phyloP scores from a whole-genome alignment of 2,888 invertebrate species.

The Apotomis turbidana region DNA sequence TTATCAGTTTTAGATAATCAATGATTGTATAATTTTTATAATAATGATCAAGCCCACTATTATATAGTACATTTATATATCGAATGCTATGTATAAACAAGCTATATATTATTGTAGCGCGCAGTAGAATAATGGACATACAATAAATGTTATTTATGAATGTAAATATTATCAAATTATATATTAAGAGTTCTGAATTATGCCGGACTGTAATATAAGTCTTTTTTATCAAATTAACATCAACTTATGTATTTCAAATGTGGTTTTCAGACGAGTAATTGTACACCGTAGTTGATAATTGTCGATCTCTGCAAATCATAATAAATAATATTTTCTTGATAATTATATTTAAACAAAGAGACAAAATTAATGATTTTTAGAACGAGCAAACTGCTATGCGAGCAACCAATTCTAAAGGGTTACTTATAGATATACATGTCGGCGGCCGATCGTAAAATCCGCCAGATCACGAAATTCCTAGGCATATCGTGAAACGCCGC shows the following conservation, averaged over 20 bases:
- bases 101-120: conserved; percentile 43
- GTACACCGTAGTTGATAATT: no score
- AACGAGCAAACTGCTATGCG: background rate
- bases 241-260: no score
- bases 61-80: conserved; percentile 46
- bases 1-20: conserved; percentile 14
- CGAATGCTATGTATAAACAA: conserved; percentile 46
- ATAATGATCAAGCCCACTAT: conserved; percentile 21
- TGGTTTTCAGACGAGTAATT: no score
- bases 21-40: conserved; percentile 8
- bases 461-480: no score
- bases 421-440: background rate
- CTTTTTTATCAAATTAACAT: background rate
- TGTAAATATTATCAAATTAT: conserved; percentile 48
- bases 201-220: conserved; percentile 37
- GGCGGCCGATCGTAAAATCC: no score
- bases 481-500: no score
- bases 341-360: background rate
- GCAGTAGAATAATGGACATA: conserved; percentile 44
- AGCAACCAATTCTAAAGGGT: background rate
- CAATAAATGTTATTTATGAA: conserved; percentile 45
- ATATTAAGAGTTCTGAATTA: conserved; percentile 57
- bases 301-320: background rate
- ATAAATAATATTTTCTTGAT: background rate
- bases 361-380: background rate